These are phyloP conservation scores for Terrapene triunguis DNA, from an alignment of 2,113 vertebrate genomes.

Conservation along the genomic window DNA sequence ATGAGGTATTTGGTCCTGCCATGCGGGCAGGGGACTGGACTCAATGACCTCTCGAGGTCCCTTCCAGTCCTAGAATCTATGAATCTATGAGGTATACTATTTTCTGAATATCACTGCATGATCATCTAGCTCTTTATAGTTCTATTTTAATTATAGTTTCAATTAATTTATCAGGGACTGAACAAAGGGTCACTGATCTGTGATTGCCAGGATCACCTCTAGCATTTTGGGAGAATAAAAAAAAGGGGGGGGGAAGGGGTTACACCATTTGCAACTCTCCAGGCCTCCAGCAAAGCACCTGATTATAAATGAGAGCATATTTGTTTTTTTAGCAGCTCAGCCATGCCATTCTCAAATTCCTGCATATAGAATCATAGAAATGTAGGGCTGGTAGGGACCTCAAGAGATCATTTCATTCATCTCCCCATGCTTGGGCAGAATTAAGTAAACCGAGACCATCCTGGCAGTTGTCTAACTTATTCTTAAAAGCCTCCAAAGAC, in stretches of 20 bases:
- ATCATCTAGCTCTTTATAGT: neutral
- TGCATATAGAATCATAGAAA: neutral
- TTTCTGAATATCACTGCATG: neutral
- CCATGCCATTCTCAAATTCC: too few relatives aligned
- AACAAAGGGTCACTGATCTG: neutral
- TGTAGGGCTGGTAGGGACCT: neutral
- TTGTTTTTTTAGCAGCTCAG: neutral
- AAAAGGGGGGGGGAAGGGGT: neutral
- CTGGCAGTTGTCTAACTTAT: neutral
- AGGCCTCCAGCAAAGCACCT: neutral
- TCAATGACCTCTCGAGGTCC: too few relatives aligned
- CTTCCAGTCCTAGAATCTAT: neutral
- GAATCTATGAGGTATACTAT: neutral
- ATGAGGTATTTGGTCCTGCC: neutral
- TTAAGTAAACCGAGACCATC: neutral
- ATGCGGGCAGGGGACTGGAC: too few relatives aligned
- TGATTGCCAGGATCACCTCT: neutral
- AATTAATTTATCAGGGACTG: neutral
- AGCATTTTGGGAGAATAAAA: neutral
- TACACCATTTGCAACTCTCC: neutral
- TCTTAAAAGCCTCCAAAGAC: neutral
- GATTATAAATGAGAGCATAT: neutral
- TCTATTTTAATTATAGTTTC: neutral
- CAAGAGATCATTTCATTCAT: neutral
- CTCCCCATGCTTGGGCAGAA: neutral